Evolutionary conservation across 2,797 vertebrate species (phyloP), one percentile per base, ranked within the genome.

Genomic region (Sciaenops ocellatus): DNA sequence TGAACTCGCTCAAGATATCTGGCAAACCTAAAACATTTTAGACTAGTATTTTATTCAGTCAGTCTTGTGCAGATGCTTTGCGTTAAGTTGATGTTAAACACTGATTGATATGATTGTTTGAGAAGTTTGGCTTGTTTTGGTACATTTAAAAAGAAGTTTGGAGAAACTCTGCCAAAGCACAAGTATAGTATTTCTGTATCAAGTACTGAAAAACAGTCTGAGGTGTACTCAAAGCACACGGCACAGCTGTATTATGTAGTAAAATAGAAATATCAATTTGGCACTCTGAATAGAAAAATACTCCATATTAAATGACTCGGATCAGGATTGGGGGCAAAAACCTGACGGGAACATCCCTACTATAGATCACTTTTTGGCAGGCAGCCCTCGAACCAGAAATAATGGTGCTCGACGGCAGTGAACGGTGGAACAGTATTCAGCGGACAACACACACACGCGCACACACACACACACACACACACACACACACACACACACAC

Each of bases 361-460:
- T 18, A 73, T 55, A 41, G 76, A 78, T 91, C 85, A 76, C 71
- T 73, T 59, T 83, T 46, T 82, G 84, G 86, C 86, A 87, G 79
- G 26, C 48, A 1, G 50, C 28, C 30, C 5, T 16, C 26, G 16
- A 26, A 44, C 42, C 66, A 88, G 84, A 67, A 75, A 69, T 73
- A 78, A 84, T 74, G 76, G 73, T 38, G 72, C 77, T 50, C 30
- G 46, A 80, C 65, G 75, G 75, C 85, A 38, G 73, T 72, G 68
- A 86, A 83, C 80, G 72, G 84, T 79, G 73, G 78, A 63, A 76
- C 89, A 76, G 76, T 85, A 83, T 80, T 91, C 20, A 16, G 67
- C 78, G 79, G 59, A 76, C 46, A 6, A 42, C 63, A 41, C 62
- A 74, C 74, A 26, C 64, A 50, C n/a, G n/a, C n/a, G n/a, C 61